Evolutionary conservation across 92 coral and sea anemone species (phyloP).

Genomic region (Nematostella vectensis): DNA sequence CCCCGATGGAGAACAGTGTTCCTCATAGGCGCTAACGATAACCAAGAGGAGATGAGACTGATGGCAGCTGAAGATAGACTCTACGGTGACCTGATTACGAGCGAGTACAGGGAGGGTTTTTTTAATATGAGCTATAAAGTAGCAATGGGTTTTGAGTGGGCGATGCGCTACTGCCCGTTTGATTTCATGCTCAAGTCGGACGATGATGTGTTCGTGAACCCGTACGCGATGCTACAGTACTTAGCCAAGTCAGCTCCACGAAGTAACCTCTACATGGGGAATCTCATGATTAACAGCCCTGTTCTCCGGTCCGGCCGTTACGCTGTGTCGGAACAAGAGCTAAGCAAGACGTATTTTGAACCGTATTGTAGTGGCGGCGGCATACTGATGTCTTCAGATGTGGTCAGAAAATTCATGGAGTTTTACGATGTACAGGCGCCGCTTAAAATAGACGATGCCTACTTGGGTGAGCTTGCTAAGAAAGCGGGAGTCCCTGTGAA

Average conservation of each 20-base stretch:
- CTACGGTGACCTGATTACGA: slow-evolving; percentile 48
- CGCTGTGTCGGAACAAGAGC: slow-evolving; percentile 29
- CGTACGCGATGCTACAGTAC: slow-evolving; percentile 32
- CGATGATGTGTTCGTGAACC: slow-evolving; percentile 55
- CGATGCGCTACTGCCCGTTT: slow-evolving; percentile 41
- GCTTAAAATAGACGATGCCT: slow-evolving; percentile 46
- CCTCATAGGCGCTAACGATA: slow-evolving; percentile 41
- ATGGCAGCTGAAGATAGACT: slow-evolving; percentile 23
- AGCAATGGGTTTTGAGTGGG: slow-evolving; percentile 80
- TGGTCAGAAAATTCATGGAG: slow-evolving; percentile 15
- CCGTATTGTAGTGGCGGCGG: slow-evolving; percentile 73
- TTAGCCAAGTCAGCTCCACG: slow-evolving; percentile 11
- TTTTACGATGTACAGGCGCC: slow-evolving; percentile 40
- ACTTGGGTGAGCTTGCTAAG: slow-evolving; percentile 36
- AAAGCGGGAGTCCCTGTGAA: slow-evolving; percentile 23
- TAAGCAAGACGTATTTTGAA: slow-evolving; percentile 32
- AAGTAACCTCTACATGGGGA: slow-evolving; percentile 46
- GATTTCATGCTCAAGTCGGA: slow-evolving; percentile 45
- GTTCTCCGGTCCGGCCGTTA: slow-evolving; percentile 49
- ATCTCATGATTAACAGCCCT: slow-evolving; percentile 46
- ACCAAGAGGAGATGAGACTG: slow-evolving; percentile 20
- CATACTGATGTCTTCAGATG: slow-evolving; percentile 40
- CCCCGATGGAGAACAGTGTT: slow-evolving; percentile 51
- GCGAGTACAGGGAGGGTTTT: slow-evolving; percentile 45
- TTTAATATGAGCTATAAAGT: slow-evolving; percentile 60